Evolutionary conservation across 2,888 invertebrate species (phyloP), one percentile per base, ranked within the genome.

Genomic region (Phyllotreta striolata): DNA sequence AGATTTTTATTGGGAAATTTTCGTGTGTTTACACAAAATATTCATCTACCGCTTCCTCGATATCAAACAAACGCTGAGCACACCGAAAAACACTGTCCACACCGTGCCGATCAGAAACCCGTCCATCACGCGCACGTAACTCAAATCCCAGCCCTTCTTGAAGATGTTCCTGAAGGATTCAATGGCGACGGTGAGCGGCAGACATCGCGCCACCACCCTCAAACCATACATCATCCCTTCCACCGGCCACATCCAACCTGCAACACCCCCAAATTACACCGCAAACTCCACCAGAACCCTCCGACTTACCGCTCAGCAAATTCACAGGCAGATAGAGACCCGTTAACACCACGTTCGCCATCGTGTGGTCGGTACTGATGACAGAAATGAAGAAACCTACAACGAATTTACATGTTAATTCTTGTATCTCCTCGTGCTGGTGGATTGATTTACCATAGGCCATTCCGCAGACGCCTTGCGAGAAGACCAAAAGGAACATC

Each of bases 301-400:
- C 10, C 3, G 34, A 13, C 66, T 55, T 62, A 69, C 69, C 69
- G 37, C 64, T 62, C n/a, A 67, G 61, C 61, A 69, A 61, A 56
- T 96, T 88, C 85, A 94, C 90, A 0, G 96, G 95, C 77, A 95
- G 95, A 77, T 96, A 95, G 67, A 91, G 92, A 9, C 96, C 96
- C 0, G 95, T 89, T 0, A 94, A 87, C 8, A 92, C 85, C 78
- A 93, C 93, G 84, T 94, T 93, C 0, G 95, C 91, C 74, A 91
- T 85, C 0, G 89, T 89, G 72, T 94, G 93, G 35, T 91, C 89
- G 13, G 87, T 85, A 74, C 92, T 92, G 69, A 91, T 82, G 0
- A 93, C 88, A 0, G 95, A 94, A 55, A 95, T 89, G 37, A 93
- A 85, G 76, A 96, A 90, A 40, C 95, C 89, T 88, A 71, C 14